Base-by-base conservation (phyloP, 2,113 vertebrate genomes). In the Calidris pygmaea region DNA sequence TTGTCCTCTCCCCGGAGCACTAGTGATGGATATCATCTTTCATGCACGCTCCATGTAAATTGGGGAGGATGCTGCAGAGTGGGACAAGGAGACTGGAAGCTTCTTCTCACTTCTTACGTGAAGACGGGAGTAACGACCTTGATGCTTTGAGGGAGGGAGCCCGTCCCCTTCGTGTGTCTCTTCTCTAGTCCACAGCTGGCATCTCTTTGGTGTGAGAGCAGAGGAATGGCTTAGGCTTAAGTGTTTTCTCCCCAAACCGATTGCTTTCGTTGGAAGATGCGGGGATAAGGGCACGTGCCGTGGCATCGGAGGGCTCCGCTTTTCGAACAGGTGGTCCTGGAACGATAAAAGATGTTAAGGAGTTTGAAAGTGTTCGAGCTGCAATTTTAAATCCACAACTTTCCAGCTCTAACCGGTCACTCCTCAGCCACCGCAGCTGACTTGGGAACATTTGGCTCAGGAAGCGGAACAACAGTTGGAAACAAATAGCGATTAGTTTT, bases 371-470 rank as follows among this genome's bases (percentile, higher is more conserved):
- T 89, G 71, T 90, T 91, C 1, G 34, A 75, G 91, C 89, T 66
- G 90, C 90, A 65, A 7, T 95, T 94, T 58, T 13, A 70, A 95
- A 83, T 34, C 23, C 18, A 62, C 82, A 34, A 0, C 94, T 94
- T 96, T 95, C 95, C 92, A 74, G 90, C 94, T 90, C 55, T 22
- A 94, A 92, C 91, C 90, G 93, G 96, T 96, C 89, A 95, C 94
- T 95, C 91, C 93, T 95, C 94, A 91, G 93, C 94, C 87, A 56
- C 85, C 14, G 11, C 88, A 39, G 53, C 87, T 65, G 60, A 92
- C 85, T 93, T 35, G 83, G 96, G 96, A 95, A 91, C 96, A 96
- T 97, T 95, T 97, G 97, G 96, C 95, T 95, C 95, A 5, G 92
- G 85, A 91, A 94, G 95, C 90, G n/a, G 89, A 85, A 41, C 65